Evolutionary conservation across 2,797 vertebrate species (phyloP).

Genomic region (Aselliscus stoliczkanus): DNA sequence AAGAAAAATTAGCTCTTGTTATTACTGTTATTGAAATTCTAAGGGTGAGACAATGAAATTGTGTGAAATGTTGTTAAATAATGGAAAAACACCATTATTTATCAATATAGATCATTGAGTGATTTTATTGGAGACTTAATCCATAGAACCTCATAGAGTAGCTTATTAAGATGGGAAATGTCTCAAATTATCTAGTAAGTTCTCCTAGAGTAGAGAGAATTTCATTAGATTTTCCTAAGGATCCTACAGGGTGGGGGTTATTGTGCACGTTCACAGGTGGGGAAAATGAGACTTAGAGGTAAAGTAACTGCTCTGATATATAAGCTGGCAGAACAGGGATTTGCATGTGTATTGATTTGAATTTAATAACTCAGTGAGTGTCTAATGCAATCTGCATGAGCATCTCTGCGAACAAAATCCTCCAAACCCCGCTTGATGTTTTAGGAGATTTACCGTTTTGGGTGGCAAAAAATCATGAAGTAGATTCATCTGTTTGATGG

Average conservation of each 20-base stretch:
- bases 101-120: background rate
- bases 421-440: background rate
- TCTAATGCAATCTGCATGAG: background rate
- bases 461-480: background rate
- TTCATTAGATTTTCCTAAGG: background rate
- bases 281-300: background rate
- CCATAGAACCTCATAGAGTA: background rate
- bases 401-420: background rate
- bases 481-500: background rate
- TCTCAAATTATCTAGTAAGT: background rate
- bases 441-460: background rate
- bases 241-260: background rate
- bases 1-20: background rate
- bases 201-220: background rate
- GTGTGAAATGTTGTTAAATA: background rate
- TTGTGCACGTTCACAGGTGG: background rate
- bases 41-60: background rate
- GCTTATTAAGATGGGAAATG: background rate
- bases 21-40: background rate
- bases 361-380: background rate
- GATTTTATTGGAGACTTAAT: background rate
- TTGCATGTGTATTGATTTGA: background rate
- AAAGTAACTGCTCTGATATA: background rate
- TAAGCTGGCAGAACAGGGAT: background rate
- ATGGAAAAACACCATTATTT: background rate